Conservation (phyloP, 37 sponge, comb jelly and placozoan species). For the Corticium candelabrum region DNA sequence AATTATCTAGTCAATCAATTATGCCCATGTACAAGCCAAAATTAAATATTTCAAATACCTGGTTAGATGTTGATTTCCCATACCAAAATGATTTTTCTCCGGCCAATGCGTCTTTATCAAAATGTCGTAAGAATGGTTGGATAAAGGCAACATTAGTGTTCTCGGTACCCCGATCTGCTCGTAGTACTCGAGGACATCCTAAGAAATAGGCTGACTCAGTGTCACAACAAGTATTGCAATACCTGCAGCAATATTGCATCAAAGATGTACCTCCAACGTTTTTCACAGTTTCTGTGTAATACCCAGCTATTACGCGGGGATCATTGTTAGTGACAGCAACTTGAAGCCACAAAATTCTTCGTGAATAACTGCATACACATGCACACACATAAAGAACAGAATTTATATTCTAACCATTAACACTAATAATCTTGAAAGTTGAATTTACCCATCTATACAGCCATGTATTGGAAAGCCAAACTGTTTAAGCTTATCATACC, state of each 20-base stretch:
- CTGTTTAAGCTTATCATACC: conserved; percentile 32
- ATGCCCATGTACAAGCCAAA: too few relatives aligned
- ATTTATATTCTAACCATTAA: too few relatives aligned
- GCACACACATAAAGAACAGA: too few relatives aligned
- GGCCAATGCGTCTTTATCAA: not conserved
- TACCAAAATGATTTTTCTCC: conserved; percentile 7
- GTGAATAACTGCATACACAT: conserved; percentile 18
- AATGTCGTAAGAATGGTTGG: conserved; percentile 17
- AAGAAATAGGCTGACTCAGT: not conserved
- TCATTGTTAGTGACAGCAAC: conserved; percentile 20
- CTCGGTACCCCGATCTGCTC: conserved; percentile 30
- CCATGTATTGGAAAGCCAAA: conserved; percentile 30
- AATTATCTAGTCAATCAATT: too few relatives aligned
- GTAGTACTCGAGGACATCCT: conserved; percentile 22
- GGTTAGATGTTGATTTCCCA: conserved; percentile 24
- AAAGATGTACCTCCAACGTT: not conserved
- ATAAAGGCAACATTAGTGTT: conserved; percentile 9
- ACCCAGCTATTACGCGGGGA: conserved; percentile 7
- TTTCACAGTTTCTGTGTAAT: not conserved
- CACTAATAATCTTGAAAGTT: not conserved
- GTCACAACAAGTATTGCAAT: too few relatives aligned
- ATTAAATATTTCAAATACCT: conserved; percentile 9
- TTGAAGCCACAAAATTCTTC: conserved; percentile 29
- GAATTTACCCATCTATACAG: conserved; percentile 27
- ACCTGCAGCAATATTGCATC: too few relatives aligned